Evolutionary conservation across 2,888 invertebrate genomes (phyloP), one percentile per base, ranked within the genome.

Genomic region (Molorchus minor): DNA sequence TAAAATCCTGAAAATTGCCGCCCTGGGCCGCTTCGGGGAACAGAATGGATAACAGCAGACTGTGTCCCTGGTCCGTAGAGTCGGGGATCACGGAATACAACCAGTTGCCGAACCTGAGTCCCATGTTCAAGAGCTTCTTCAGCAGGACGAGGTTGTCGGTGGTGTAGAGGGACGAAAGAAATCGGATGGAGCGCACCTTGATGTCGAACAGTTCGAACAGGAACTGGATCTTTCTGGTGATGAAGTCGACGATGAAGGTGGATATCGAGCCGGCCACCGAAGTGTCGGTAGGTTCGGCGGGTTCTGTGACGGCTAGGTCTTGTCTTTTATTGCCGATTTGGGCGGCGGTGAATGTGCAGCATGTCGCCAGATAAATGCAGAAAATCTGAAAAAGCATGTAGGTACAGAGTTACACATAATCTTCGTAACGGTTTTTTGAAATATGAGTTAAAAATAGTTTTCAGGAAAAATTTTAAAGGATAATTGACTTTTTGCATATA

Each of bases 61-160:
- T n/a, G 20, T 47, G 47, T 1, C 41, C 56, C n/a, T 64, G 61
- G 2, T 35, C 38, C 2, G 61, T 63, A 8, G 57, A 25, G 8
- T 53, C 55, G 0, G 69, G 71, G 1, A 71, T 46, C 10, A 67
- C 35, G 5, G 44, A 29, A 25, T 55, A 54, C 8, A 68, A 0
- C 64, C 67, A 70, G 3, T 29, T 45, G 5, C 59, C 52, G 10
- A 68, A 56, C 10, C 70, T 43, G 4, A 65, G 41, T 0, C 54
- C 62, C 8, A 70, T 44, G 17, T 65, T 63, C 13, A 72, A 15
- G 4, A 66, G 49, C 19, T 58, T 68, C 25, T 71, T 67, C 10
- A 72, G n/a, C 19, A 73, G 49, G 7, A 62, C 16, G 7, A 76
- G 55, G 38, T 75, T 76, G n/a, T 76, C 75, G 2, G 67, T 57